phyloP scores from a whole-genome alignment of 2,797 vertebrate genomes.

The Takifugu rubripes region DNA sequence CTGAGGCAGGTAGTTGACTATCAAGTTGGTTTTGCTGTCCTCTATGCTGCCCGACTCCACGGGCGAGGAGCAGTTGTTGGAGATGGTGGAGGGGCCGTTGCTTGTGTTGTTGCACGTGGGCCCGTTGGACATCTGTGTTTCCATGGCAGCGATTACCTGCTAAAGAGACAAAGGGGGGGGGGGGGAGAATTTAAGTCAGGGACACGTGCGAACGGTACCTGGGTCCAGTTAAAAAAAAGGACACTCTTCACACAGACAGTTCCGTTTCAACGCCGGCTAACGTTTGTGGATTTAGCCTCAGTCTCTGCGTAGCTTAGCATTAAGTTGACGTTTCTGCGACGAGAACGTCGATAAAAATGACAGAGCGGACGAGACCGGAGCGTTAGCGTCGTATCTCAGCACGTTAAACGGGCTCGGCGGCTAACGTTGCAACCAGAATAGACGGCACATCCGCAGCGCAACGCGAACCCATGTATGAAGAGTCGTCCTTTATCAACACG shows the following conservation, averaged over 20 bases:
- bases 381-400: no score
- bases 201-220: conserved; percentile 3
- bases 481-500: conserved; percentile 57
- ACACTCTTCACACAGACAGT: conserved; percentile 46
- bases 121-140: conserved; percentile 98
- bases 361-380: no score
- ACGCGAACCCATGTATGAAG: conserved; percentile 53
- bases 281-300: no score
- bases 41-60: conserved; percentile 92
- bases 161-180: conserved; percentile 69
- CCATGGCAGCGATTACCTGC: conserved; percentile 99
- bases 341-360: background rate
- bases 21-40: conserved; percentile 99
- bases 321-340: no score
- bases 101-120: conserved; percentile 94
- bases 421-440: no score
- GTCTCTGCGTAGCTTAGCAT: no score
- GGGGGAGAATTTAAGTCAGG: conserved; percentile 24
- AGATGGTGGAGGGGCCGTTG: conserved; percentile 89
- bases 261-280: no score
- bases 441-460: background rate
- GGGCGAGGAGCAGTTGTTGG: conserved; percentile 93
- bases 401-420: no score
- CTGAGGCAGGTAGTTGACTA: conserved; percentile 99
- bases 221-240: conserved; percentile 37